These are phyloP conservation scores for Corvus moneduloides DNA, from an alignment of 2,113 vertebrate genomes.

Conservation along the genomic window DNA sequence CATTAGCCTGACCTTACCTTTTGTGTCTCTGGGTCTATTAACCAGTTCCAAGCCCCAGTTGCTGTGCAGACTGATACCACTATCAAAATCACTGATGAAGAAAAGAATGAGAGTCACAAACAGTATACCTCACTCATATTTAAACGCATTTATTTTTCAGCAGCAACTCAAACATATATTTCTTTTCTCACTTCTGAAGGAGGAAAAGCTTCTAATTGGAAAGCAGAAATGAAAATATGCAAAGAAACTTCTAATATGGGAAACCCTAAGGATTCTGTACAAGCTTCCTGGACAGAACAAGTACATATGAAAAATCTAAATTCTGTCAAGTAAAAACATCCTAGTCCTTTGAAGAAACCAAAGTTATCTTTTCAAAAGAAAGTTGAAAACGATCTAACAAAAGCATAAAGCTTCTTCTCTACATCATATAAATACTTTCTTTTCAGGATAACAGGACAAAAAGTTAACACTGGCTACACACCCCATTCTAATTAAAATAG, in stretches of 20 bases:
- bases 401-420: not conserved
- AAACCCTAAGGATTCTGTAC: not conserved
- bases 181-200: not conserved
- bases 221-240: not conserved
- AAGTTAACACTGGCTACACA: not conserved
- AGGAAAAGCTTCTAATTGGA: not conserved
- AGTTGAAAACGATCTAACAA: not conserved
- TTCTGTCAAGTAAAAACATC: not conserved
- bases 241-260: not conserved
- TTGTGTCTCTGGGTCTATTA: slow-evolving; percentile 98
- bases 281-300: not conserved
- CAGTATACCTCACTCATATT: not conserved
- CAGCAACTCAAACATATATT: not conserved
- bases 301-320: not conserved
- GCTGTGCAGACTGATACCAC: slow-evolving; percentile 98
- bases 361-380: not conserved
- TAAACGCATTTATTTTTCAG: not conserved
- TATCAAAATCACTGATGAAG: slow-evolving; percentile 92
- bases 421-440: not conserved
- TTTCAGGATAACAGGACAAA: not conserved
- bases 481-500: not conserved
- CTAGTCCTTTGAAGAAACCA: not conserved
- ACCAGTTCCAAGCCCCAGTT: slow-evolving; percentile 99
- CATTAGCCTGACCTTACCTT: slow-evolving; percentile 78
- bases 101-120: slow-evolving; percentile 46